Base-by-base conservation (phyloP, 2,888 invertebrate species). In the Coronaproctus castanopsis region DNA sequence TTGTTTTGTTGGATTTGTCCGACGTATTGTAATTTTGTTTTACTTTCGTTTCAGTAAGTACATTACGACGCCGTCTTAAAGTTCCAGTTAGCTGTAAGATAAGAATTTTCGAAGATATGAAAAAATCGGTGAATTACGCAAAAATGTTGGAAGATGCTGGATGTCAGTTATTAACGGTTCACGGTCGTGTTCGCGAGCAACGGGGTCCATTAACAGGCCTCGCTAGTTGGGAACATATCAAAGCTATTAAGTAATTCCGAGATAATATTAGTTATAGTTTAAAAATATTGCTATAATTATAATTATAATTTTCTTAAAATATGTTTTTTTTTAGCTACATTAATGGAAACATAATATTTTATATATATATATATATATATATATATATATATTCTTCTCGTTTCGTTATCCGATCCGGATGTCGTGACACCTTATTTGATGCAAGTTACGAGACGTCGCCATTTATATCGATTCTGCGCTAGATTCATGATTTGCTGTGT, bases 41-140 rank as follows among this genome's bases (percentile, higher is more conserved):
- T 59, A 48, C 53, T 66, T 58, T 55, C 54, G 65, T 79, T 80
- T 61, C 70, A 88, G 87, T 90, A 19, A 76, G 74, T 66, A 79
- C 79, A 3, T 77, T 89, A 70, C 80, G 80, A 63, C 73, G 77
- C 68, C 78, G 82, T 64, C 77, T 90, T 5, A 77, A 79, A 62
- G 78, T 96, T 60, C 96, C 97, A 51, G 83, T 98, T n/a, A 93
- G 95, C 19, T 96, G 95, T 72, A 98, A 98, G 77, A 84, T 98
- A 55, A 79, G 98, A 66, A 80, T 95, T 63, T 95, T 93, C 75
- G 81, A 87, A 59, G 85, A 83, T 68, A 75, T 89, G 54, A 78
- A 83, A 53, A 88, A 83, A 71, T 93, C 97, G 0, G 79, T 97
- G 20, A 73, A 81, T 61, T 98, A 97, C 78, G 97, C 96, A 2